Conservation (phyloP, 1,140 invertebrate species). For the Pachypeltis micranthus region DNA sequence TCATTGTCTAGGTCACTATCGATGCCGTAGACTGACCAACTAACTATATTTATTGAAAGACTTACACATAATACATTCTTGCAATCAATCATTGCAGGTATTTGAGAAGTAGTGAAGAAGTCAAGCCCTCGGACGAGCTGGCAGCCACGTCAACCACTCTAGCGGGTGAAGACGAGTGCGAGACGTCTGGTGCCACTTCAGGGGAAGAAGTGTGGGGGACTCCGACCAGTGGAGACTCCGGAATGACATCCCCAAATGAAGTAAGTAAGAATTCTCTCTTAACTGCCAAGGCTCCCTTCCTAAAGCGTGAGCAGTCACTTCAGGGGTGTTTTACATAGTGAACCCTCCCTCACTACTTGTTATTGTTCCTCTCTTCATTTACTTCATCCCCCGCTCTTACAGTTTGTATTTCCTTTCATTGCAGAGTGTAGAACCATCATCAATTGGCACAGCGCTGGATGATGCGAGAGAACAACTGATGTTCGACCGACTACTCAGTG, state of each 20-base stretch:
- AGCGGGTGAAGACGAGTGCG: constrained; percentile 42
- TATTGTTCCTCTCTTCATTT: no score
- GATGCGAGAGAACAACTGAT: constrained; percentile 25
- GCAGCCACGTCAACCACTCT: constrained; percentile 37
- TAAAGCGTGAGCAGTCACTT: no score
- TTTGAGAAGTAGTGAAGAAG: constrained; percentile 16
- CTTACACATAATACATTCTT: no score
- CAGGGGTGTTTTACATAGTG: no score
- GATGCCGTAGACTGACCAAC: no score
- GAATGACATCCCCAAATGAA: constrained; percentile 23
- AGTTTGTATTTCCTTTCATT: no score
- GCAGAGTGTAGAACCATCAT: not conserved
- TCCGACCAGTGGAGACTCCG: constrained; percentile 55
- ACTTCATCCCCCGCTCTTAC: no score
- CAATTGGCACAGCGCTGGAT: constrained; percentile 21
- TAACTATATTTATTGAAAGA: no score
- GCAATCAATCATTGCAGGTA: constrained; percentile 26
- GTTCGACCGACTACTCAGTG: constrained; percentile 25
- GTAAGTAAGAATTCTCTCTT: no score
- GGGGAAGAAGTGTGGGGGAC: constrained; percentile 77
- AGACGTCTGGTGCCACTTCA: constrained; percentile 61
- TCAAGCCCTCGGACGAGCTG: constrained; percentile 28
- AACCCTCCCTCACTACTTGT: no score
- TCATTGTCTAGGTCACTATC: no score
- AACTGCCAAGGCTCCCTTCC: no score